Conservation (phyloP, 2,797 vertebrate species). For the Diglossa cyanea region DNA sequence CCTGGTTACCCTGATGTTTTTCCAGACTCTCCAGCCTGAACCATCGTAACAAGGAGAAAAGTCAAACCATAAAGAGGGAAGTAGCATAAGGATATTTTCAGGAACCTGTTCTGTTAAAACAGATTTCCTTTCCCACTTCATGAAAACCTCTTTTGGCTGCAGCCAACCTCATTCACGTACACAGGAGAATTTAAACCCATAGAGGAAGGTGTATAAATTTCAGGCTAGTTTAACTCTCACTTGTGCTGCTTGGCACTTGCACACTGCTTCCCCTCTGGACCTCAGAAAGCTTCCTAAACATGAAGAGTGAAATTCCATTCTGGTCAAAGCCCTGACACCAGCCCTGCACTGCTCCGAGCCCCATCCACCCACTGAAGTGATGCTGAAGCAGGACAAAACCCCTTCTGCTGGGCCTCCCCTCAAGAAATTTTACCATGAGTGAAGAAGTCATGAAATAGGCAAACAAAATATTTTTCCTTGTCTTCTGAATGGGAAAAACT, state of each 20-base stretch:
- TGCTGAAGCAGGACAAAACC: neutral
- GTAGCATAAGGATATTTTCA: neutral
- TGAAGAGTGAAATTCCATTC: conserved; percentile 44
- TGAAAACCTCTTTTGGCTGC: neutral
- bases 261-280: conserved; percentile 36
- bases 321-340: conserved; percentile 62
- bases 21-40: conserved; percentile 48
- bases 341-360: neutral
- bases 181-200: neutral
- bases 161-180: neutral
- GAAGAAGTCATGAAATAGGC: neutral
- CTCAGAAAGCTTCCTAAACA: conserved; percentile 53
- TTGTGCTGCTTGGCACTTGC: conserved; percentile 28
- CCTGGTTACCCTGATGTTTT: conserved; percentile 72
- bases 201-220: neutral
- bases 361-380: neutral
- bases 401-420: neutral
- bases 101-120: neutral
- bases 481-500: neutral
- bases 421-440: neutral
- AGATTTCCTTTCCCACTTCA: neutral
- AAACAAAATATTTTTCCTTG: neutral
- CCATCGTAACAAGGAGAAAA: conserved; percentile 55
- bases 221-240: neutral
- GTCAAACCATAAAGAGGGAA: conserved; percentile 37